Evolutionary conservation across 1,140 invertebrate genomes (phyloP), one percentile per base, ranked within the genome.

Genomic region (Danaus plexippus): DNA sequence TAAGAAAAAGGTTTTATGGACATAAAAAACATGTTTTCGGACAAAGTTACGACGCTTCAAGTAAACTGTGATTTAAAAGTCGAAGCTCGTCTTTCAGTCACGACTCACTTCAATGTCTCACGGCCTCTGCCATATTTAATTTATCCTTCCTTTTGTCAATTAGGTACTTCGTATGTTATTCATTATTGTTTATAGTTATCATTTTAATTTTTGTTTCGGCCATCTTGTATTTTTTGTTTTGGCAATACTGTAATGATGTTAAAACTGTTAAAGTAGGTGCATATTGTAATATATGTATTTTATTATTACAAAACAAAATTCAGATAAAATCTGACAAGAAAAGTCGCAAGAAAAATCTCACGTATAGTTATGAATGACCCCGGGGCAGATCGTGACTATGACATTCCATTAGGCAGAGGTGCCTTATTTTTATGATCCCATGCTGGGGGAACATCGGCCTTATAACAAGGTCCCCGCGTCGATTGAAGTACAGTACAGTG

Each of bases 361-460:
- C 15, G 15, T 15, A 3, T 15, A 15, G 15, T 15, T 47, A 61
- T 46, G 52, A 52, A 59, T 57, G 58, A 65, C 63, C 64, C 51
- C 22, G 60, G 68, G 71, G 66, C 52, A 61, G 71, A 59, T 73
- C 71, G 71, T 73, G 71, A 71, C 54, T 55, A 63, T 67, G 71
- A 66, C 62, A 54, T 61, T 59, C 54, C 60, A 63, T 63, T 70
- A 60, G 40, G 54, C 43, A 65, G 59, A 55, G 45, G 44, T 51
- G 53, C 52, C 60, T 63, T 40, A 11, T 47, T 43, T 15, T 15
- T 15, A 15, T 15, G 15, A 15, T 15, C 15, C 15, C 11, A 10
- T 15, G 22, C 45, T 57, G 22, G 15, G 6, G 4, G 44, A 61
- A 41, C 42, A 7, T 57, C 10, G 52, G 43, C 48, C 15, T 48